Evolutionary conservation across 2,888 invertebrate genomes (phyloP).

Genomic region (Tuta absoluta): DNA sequence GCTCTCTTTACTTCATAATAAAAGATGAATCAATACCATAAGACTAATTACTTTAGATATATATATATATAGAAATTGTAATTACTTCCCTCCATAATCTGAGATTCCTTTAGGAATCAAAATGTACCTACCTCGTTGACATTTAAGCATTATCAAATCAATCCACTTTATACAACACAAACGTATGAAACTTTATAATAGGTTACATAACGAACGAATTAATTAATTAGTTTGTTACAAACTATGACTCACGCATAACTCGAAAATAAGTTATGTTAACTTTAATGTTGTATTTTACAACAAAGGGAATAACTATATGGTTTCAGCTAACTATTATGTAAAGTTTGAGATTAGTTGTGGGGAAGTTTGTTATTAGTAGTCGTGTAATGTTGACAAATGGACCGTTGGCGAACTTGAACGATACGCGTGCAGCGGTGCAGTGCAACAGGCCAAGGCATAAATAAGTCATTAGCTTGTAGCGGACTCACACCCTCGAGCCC

Average conservation of each 20-base stretch:
- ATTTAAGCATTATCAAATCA: constrained; percentile 7
- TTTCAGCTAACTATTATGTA: neutral
- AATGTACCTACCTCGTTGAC: neutral
- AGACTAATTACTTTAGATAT: too few species aligned
- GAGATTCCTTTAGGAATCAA: too few species aligned
- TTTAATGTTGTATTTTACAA: constrained; percentile 2
- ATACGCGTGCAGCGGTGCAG: constrained; percentile 40
- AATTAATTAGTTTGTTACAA: constrained; percentile 4
- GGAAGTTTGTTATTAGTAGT: constrained; percentile 29
- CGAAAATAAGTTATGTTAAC: constrained; percentile 11
- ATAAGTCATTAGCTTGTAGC: too few species aligned
- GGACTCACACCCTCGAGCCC: too few species aligned
- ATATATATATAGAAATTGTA: too few species aligned
- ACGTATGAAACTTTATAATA: neutral
- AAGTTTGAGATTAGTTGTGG: constrained; percentile 7
- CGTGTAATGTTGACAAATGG: constrained; percentile 39
- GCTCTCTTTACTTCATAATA: too few species aligned
- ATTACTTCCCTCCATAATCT: too few species aligned
- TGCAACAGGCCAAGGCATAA: neutral
- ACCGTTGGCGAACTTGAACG: constrained; percentile 54
- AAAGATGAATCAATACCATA: too few species aligned
- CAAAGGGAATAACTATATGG: constrained; percentile 13
- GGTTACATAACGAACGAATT: constrained; percentile 5
- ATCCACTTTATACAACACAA: neutral
- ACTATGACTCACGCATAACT: constrained; percentile 12